These are phyloP conservation scores for Rhinopomastus cyanomelas DNA, from an alignment of 2,113 vertebrate species.

Conservation along the genomic window DNA sequence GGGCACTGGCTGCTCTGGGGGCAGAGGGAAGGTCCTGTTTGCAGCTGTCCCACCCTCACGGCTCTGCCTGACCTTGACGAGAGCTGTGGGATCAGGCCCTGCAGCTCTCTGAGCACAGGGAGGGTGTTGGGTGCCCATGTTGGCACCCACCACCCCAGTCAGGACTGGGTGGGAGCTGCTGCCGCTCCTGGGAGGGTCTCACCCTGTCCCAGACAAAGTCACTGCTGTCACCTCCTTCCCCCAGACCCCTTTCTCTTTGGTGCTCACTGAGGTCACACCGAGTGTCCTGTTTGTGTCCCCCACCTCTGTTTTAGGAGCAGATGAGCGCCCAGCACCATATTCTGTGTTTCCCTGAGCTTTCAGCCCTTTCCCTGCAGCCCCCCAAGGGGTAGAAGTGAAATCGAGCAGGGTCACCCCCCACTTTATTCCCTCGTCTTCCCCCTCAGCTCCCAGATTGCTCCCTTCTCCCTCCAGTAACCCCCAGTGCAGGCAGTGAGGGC, in stretches of 20 bases:
- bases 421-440: neutral
- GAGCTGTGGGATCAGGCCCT: neutral
- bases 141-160: neutral
- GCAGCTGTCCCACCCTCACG: neutral
- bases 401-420: neutral
- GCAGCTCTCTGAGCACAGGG: rapidly evolving
- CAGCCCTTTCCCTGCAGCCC: neutral
- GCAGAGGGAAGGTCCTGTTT: neutral
- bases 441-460: neutral
- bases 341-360: slow-evolving; percentile 7
- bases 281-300: neutral
- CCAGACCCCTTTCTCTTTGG: neutral
- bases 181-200: neutral
- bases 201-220: neutral
- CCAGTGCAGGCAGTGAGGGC: rapidly evolving
- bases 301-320: neutral
- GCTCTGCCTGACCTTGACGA: rapidly evolving
- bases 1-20: neutral
- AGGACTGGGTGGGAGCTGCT: neutral
- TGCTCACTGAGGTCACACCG: neutral
- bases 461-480: neutral
- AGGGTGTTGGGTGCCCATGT: rapidly evolving
- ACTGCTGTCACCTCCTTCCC: neutral
- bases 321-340: neutral
- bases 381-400: neutral